Base-by-base conservation (phyloP, 2,113 vertebrate genomes). In the Hepsetus odoe region DNA sequence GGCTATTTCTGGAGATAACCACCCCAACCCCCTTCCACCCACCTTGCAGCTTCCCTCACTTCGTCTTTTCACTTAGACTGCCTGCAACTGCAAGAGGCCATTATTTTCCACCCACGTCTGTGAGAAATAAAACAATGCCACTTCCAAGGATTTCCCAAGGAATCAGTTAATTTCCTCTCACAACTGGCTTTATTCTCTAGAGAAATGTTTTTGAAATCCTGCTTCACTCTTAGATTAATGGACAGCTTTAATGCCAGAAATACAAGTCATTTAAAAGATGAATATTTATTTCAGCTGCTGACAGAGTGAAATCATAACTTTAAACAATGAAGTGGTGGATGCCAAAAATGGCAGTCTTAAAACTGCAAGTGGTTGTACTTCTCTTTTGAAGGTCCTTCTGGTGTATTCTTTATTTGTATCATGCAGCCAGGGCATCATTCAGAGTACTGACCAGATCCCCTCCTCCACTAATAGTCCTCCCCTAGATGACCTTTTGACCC, bases 51-150 rank as follows among this genome's bases (percentile, higher is more conserved):
- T n/a, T 38, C 26, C 26, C 61, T 72, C 65, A n/a, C 62, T 72
- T 56, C 24, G 40, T 83, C 59, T 14, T 83, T 85, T 83, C 82
- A 83, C 74, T 86, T 84, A 67, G 80, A 80, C 77, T 85, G 66
- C 76, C 67, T 83, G 82, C 82, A 85, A 65, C 69, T 76, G 46
- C 64, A 78, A 66, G 71, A 87, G 77, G 65, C 80, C 59, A 33
- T 84, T 85, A 77, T 87, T 89, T 87, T 86, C 80, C 83, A 81
- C 82, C 84, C 55, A 75, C 62, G 59, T 62, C 79, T 85, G 79
- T 74, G 44, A 82, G 82, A 90, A 86, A 86, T 80, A 74, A 89
- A 91, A 89, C 88, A 91, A 89, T 86, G 77, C 46, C 67, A 82
- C 83, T 81, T 87, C 70, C 85, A 87, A 88, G 84, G 83, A 84